Evolutionary conservation across 2,888 invertebrate species (phyloP).

Genomic region (Stenotaenia linearis): DNA sequence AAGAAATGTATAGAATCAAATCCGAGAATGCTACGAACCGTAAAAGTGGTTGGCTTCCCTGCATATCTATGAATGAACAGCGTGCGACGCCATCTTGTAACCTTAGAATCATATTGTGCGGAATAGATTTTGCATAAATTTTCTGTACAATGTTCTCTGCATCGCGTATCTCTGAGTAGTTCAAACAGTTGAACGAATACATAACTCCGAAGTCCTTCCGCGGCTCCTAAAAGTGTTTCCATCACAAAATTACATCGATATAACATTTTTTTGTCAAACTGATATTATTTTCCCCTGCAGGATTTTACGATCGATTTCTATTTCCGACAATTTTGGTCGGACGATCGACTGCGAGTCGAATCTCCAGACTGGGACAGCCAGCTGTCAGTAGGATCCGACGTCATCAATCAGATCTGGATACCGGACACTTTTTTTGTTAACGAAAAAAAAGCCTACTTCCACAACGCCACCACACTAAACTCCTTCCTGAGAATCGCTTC

Average conservation of each 20-base stretch:
- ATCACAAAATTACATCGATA: too few species aligned
- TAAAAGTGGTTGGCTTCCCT: background rate
- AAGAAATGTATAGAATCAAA: background rate
- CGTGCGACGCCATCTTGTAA: too few species aligned
- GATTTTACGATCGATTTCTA: constrained; percentile 98
- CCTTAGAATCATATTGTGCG: too few species aligned
- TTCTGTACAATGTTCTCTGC: too few species aligned
- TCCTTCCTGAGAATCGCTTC: constrained; percentile 96
- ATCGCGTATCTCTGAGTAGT: too few species aligned
- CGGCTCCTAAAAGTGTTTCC: too few species aligned
- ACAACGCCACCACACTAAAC: constrained; percentile 99
- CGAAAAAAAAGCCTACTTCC: constrained; percentile 99
- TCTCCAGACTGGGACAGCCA: constrained; percentile 79
- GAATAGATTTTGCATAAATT: too few species aligned
- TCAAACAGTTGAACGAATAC: too few species aligned
- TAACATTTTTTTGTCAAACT: too few species aligned
- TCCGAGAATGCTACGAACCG: background rate
- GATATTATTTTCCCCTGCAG: constrained; percentile 51
- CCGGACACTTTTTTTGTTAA: constrained; percentile 99
- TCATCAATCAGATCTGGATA: constrained; percentile 98
- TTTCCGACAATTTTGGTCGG: constrained; percentile 98
- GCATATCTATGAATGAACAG: background rate
- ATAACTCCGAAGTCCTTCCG: too few species aligned
- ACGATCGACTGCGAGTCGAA: constrained; percentile 87
- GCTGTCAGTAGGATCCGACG: constrained; percentile 85